Percentiles rank a stretch among this genome's conserved stretches.
phyloP scores from a whole-genome alignment of 2,888 invertebrate genomes.

The Scaptomyza polygonia region DNA sequence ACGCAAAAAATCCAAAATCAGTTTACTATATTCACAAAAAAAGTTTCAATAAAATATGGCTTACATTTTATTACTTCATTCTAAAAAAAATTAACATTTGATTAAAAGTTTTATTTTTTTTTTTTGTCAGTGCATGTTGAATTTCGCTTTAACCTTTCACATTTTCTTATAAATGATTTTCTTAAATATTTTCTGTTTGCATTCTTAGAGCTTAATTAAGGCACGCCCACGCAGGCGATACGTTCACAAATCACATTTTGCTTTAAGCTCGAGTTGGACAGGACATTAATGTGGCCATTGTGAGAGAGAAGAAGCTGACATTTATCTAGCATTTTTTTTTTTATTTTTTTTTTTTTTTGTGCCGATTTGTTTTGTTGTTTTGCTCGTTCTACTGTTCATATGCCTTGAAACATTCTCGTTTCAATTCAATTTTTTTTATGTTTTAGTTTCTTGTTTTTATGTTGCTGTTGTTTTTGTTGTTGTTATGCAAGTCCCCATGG shows the following conservation, averaged over 20 bases:
- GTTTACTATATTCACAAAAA: no score
- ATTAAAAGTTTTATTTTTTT: background rate
- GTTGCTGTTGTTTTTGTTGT: slow-evolving; percentile 17
- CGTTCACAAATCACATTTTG: slow-evolving; percentile 24
- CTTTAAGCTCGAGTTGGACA: slow-evolving; percentile 41
- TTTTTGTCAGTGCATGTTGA: background rate
- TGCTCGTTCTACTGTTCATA: slow-evolving; percentile 15
- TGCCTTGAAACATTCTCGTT: slow-evolving; percentile 39
- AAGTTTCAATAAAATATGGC: no score
- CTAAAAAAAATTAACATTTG: no score
- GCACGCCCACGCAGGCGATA: slow-evolving; percentile 23
- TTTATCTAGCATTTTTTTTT: slow-evolving; percentile 21
- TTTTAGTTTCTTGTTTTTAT: slow-evolving; percentile 6
- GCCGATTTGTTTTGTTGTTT: slow-evolving; percentile 8
- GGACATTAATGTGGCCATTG: slow-evolving; percentile 42
- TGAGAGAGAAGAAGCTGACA: slow-evolving; percentile 24
- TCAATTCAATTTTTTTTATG: slow-evolving; percentile 17
- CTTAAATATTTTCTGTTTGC: slow-evolving; percentile 19
- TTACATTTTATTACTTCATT: no score
- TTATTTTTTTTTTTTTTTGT: slow-evolving; percentile 20
- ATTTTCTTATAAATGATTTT: slow-evolving; percentile 26
- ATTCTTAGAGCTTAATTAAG: slow-evolving; percentile 38
- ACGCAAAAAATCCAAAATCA: no score
- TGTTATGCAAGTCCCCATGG: slow-evolving; percentile 48
- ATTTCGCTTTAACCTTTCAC: slow-evolving; percentile 3